Evolutionary conservation across 2,113 vertebrate species (phyloP), one percentile per base, ranked within the genome.

Genomic region (Puma concolor): DNA sequence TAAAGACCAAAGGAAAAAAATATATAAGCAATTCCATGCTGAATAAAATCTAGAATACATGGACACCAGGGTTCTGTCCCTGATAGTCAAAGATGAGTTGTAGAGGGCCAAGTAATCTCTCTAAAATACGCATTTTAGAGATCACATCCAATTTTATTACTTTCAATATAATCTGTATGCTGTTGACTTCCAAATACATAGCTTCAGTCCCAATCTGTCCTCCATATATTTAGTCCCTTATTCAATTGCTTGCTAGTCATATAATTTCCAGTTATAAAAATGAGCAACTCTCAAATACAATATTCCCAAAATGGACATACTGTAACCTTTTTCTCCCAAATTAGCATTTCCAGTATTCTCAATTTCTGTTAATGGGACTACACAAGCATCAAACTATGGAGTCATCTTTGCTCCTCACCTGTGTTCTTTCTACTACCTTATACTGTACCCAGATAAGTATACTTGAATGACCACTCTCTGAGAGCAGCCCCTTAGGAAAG

Each of bases 1-100:
- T 79, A 89, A 96, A 88, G 93, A 15, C 31, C 52, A 82, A 94
- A 88, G 38, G 44, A 12, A 85, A 63, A 41, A 57, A 71, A 72
- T 77, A 38, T 19, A 64, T 19, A 69, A 77, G 66, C 94, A 64
- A 72, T 89, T 66, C 7, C 38, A 31, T 87, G 72, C 17, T 71
- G 91, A 94, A 89, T 64, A 74, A 69, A 72, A 93, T n/a, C 5
- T 71, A 9, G 1, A 69, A 2, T 44, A 77, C 12, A 13, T n/a
- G 2, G 1, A 94, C 7, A 31, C 41, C 6, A 52, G 7, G 23
- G 8, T 77, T 92, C 38, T 29, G 0, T 86, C 29, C 81, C 67
- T 94, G 82, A 80, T 17, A 69, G 36, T 77, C 44, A 93, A 72
- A 91, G 12, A 36, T 85, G 44, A 91, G 33, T 76, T 94, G 67